Evolutionary conservation across 92 coral and sea anemone species (phyloP), one percentile per base, ranked within the genome.

Genomic region (Parazoanthus darwini): DNA sequence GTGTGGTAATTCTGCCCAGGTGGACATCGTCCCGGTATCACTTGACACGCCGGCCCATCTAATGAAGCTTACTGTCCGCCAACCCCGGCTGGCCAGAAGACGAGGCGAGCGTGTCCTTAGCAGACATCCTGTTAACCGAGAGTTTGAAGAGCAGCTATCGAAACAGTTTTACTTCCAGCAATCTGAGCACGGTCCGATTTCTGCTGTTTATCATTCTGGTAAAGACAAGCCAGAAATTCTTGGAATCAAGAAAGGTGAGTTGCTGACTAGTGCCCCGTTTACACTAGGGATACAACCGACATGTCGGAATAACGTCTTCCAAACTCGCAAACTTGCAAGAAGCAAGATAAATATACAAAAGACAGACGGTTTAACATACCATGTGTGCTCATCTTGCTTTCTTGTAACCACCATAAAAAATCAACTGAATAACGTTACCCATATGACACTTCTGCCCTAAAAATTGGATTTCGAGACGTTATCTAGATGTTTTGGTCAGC

Each of bases 141-240:
- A 97, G 68, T 95, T 97, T 86, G 99, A 97, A 74, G 89, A 91
- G 75, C 86, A 95, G 89, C 90, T 97, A 77, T 93, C 98, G 43
- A 93, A 95, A 48, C 93, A 93, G 23, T 97, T 97, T 90, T 97
- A 86, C 92, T 97, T 95, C 88, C 93, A 90, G 13, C 99, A 97
- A 88, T 85, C 82, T 58, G 92, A 90, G 38, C 95, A 92, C 35
- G 99, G 99, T 44, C 74, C 90, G 44, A 80, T 97, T 22, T 85
- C 94, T 22, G 93, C 91, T 43, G 98, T 94, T 23, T 93, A 90
- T 73, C 98, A 95, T 51, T 66, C 59, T 50, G 77, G 63, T 35
- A 29, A 20, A 71, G 94, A 92, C 59, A 86, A 92, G 38, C 90
- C 94, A 8, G 92, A 92, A 89, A 77, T 92, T 14, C 85, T 81